These are phyloP conservation scores for Pinna nobilis DNA, from an alignment of 1,140 invertebrate genomes.

Conservation along the genomic window DNA sequence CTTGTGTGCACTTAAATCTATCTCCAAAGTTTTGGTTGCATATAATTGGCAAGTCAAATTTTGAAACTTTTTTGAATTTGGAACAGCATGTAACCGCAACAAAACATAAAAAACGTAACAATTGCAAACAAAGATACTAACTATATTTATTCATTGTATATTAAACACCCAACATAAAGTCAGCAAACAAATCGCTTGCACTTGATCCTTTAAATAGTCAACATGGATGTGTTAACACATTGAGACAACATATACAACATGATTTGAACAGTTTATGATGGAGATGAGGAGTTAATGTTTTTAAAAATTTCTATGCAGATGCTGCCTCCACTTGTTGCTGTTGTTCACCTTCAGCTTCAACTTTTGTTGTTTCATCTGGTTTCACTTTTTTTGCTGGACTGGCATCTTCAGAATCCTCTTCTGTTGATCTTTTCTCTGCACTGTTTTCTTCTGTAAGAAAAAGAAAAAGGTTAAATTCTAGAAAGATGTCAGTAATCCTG, in stretches of 20 bases:
- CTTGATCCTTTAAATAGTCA: constrained; percentile 22
- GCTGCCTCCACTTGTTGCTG: constrained; percentile 42
- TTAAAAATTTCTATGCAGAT: constrained; percentile 36
- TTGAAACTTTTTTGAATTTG: too few relatives aligned
- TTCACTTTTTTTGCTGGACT: constrained; percentile 60
- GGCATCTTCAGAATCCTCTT: constrained; percentile 54
- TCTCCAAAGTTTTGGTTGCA: too few relatives aligned
- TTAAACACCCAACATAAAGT: constrained; percentile 6
- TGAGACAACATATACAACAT: constrained; percentile 20
- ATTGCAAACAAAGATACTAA: too few relatives aligned
- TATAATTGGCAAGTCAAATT: too few relatives aligned
- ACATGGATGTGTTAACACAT: constrained; percentile 19
- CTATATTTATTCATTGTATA: constrained; percentile 15
- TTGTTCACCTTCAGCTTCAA: constrained; percentile 27
- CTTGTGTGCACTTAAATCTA: too few relatives aligned
- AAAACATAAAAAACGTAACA: not conserved
- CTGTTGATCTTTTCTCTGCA: constrained; percentile 52
- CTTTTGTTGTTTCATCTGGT: constrained; percentile 42
- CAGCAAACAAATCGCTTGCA: constrained; percentile 5
- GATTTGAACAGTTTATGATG: constrained; percentile 5
- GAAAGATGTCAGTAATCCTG: too few relatives aligned
- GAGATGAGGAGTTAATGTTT: constrained; percentile 15
- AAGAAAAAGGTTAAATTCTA: too few relatives aligned
- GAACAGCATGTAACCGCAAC: too few relatives aligned
- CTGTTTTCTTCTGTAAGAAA: constrained; percentile 37